phyloP scores from a whole-genome alignment of 2,113 vertebrate species.

The Periophthalmus modestus region DNA sequence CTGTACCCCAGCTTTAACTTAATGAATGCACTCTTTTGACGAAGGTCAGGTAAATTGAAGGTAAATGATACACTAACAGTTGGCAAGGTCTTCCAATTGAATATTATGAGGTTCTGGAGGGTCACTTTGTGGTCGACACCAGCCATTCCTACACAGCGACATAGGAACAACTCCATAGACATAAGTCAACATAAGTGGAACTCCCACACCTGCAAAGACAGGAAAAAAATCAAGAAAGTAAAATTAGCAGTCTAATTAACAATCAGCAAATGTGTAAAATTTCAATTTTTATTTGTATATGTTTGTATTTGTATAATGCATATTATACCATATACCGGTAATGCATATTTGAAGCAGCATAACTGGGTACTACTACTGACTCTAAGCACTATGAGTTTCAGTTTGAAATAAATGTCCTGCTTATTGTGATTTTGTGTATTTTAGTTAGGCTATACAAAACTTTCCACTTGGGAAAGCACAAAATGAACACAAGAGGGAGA shows the following conservation, averaged over 20 bases:
- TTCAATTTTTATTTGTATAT: neutral
- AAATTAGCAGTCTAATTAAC: neutral
- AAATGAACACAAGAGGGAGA: constrained; percentile 43
- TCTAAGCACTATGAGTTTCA: neutral
- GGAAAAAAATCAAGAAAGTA: neutral
- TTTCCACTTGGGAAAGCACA: neutral
- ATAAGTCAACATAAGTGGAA: constrained; percentile 85
- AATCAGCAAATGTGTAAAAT: neutral
- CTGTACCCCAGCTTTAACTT: too few relatives aligned
- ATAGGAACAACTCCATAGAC: constrained; percentile 85
- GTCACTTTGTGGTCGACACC: constrained; percentile 78
- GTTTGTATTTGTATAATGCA: neutral
- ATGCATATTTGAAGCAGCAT: neutral
- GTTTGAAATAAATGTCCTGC: neutral
- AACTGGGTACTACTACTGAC: neutral
- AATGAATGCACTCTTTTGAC: too few relatives aligned
- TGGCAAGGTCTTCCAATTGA: constrained; percentile 80
- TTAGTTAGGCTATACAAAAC: neutral
- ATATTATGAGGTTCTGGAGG: constrained; percentile 69
- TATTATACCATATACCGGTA: neutral
- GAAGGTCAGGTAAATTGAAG: too few relatives aligned
- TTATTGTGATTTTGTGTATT: neutral
- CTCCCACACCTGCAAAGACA: constrained; percentile 76
- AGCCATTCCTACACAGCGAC: constrained; percentile 82
- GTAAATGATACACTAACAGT: constrained; percentile 70